Conservation (phyloP, 1,140 invertebrate species). For the Papilio helenus region DNA sequence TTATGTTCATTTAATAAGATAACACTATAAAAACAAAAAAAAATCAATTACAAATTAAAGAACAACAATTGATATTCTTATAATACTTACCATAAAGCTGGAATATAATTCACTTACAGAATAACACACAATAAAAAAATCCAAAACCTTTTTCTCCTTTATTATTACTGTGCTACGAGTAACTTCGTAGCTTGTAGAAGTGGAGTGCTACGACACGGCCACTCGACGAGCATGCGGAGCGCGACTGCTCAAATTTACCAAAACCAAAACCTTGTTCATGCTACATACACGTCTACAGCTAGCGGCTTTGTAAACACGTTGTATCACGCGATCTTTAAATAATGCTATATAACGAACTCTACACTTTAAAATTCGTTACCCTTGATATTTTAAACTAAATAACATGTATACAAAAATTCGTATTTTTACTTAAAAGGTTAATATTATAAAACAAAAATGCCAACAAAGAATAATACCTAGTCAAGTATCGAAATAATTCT, state of each 20-base stretch:
- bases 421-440: too few relatives aligned
- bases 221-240: slow-evolving; percentile 51
- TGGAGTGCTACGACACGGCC: slow-evolving; percentile 43
- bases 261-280: slow-evolving; percentile 47
- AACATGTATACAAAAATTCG: too few relatives aligned
- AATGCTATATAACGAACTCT: background rate
- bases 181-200: slow-evolving; percentile 59
- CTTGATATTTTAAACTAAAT: background rate
- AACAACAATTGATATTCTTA: background rate
- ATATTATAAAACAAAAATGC: too few relatives aligned
- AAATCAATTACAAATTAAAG: too few relatives aligned
- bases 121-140: slow-evolving; percentile 10
- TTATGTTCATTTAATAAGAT: too few relatives aligned
- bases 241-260: slow-evolving; percentile 59
- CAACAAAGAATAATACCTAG: too few relatives aligned
- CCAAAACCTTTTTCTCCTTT: background rate
- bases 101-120: background rate
- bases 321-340: slow-evolving; percentile 18
- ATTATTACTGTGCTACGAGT: slow-evolving; percentile 50
- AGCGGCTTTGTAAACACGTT: slow-evolving; percentile 47
- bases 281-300: slow-evolving; percentile 42
- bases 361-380: slow-evolving; percentile 14
- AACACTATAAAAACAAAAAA: too few relatives aligned
- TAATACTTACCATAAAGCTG: background rate
- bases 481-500: too few relatives aligned